Evolutionary conservation across 2,888 invertebrate genomes (phyloP), one percentile per base, ranked within the genome.

Genomic region (Agrilus biguttatus): DNA sequence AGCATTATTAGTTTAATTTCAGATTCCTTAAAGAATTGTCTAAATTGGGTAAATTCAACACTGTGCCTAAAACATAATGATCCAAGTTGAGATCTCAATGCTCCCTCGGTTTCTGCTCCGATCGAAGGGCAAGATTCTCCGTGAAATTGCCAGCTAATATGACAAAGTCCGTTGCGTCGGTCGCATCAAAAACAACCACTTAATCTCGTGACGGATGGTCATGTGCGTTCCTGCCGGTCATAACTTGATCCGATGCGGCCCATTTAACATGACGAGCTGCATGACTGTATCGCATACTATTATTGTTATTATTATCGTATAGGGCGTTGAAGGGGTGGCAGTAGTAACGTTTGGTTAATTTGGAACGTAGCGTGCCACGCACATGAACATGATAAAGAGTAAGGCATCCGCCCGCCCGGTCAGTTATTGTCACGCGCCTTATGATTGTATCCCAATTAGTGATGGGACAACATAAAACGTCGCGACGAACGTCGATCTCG

Each of bases 211-310:
- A 62, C 61, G 60, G 61, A 62, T 61, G 61, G 56, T 54, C 28
- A 28, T 28, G 28, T 49, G 56, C 59, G 54, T 57, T 57, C 60
- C 58, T 56, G 55, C 51, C 51, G 57, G 60, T 55, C 55, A 59
- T 60, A 62, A 62, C 60, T 61, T 61, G 61, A 65, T 65, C 62
- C 61, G 65, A 59, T 58, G 55, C 62, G 61, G 60, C 57, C 65
- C 65, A 64, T 65, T 65, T 63, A 64, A 61, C 62, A 55, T 61
- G 63, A 65, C 61, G 62, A 61, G 62, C 60, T 58, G 60, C 59
- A 58, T 58, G 58, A 60, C 58, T 58, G 60, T 57, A 58, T 51
- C 57, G 58, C 56, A 55, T 57, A 54, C 53, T 52, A 57, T 59
- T 57, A 57, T 57, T 28, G 28, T 28, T 28, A 28, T 28, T 28